Evolutionary conservation across 2,888 invertebrate genomes (phyloP), one percentile per base, ranked within the genome.

Genomic region (Eulithis testata): DNA sequence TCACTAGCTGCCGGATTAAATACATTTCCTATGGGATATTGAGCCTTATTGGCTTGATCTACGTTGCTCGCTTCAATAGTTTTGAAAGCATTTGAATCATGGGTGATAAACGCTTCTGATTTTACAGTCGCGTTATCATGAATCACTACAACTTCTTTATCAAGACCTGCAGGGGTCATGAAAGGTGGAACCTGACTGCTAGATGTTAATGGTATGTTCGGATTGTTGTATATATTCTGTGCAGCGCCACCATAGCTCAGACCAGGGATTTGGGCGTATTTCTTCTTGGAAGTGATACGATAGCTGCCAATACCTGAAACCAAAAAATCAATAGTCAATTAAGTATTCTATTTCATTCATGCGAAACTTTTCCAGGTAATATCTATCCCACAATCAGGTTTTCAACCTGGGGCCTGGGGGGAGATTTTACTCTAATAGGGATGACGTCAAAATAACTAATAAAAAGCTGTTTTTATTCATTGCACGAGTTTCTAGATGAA

Each of bases 191-290:
- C 53, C 2, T 63, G 60, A 11, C 31, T 14, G 27, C 36, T 36
- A 31, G 50, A 4, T 11, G 12, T 27, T 8, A 45, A 44, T 40
- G 65, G 60, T 31, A 60, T 45, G 51, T 56, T 64, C 36, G 58
- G 52, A n/a, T 49, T 51, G 6, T 62, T 43, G 36, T 61, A 54
- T 27, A 76, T 65, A 66, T 73, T 66, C 65, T 77, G 72, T 3
- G 78, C 44, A 52, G 58, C 70, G 4, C 87, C 87, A 3, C 86
- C 84, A 7, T 96, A 86, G 31, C 95, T 87, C 4, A 97, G 82
- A 0, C 97, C 97, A 0, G 97, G 97, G 76, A 96, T 95, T 76
- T 95, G 96, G 0, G 97, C 97, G 84, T 97, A 97, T 77, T 96
- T 95, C 81, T 96, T 95, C 74, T 94, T 94, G 4, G 95, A 95